Base-by-base conservation (phyloP, 2,888 invertebrate genomes). In the Apamea anceps region DNA sequence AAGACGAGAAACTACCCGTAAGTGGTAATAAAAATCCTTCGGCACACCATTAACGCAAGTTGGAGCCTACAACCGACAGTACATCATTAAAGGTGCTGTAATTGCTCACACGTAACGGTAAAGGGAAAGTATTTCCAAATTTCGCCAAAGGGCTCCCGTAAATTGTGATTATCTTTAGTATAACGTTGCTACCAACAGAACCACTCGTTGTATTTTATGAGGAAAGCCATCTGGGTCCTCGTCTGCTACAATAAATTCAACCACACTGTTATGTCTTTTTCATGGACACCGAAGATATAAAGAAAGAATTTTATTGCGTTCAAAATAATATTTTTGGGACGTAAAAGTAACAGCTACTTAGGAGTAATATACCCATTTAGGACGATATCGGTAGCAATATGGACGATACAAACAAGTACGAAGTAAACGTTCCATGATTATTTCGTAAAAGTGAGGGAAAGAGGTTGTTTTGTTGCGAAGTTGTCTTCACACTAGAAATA, bases 161-260 rank as follows among this genome's bases (percentile, higher is more conserved):
- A 97, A 96, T 97, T 96, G 95, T 96, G 96, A 96, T 97, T 96
- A 97, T 96, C 96, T 96, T 95, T 95, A 96, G 96, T 96, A 96
- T 92, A 93, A 92, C 94, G 93, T 93, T 93, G 94, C 92, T 94
- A 95, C 94, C 93, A 94, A 93, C 94, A 95, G 94, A 94, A 94
- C 95, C 95, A 95, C 96, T 96, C 94, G 92, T 94, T 93, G 94
- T 96, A 96, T 96, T 96, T 96, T 96, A 96, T 95, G 96, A 95
- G 96, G 89, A 93, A 93, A 95, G 96, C 95, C 96, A 96, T 96
- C 96, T 96, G 96, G 95, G 96, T 93, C 95, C 95, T 92, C 92
- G 94, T 93, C 93, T 94, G 92, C 93, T 92, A 95, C 95, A 94
- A 96, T 96, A 96, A 97, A 96, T 96, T 96, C 95, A 94, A 94